Conservation (phyloP, 2,888 invertebrate genomes). For the Lithophane ornitopus region DNA sequence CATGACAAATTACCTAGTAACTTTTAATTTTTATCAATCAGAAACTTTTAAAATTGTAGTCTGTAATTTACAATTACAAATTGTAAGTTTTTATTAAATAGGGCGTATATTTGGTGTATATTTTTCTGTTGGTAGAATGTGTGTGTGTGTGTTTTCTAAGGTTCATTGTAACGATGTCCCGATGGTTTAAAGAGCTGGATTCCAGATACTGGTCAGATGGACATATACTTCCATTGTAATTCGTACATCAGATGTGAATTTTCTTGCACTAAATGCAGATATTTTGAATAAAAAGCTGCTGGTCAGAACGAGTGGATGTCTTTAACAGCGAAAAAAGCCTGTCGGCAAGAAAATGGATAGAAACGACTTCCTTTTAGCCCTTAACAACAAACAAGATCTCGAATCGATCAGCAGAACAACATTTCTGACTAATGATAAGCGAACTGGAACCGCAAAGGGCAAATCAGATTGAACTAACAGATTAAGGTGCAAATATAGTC, state of each 20-base stretch:
- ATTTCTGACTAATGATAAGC: not conserved
- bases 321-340: not conserved
- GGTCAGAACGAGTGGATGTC: not conserved
- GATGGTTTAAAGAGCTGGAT: not conserved
- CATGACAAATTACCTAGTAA: too few species aligned
- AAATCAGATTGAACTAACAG: constrained; percentile 30
- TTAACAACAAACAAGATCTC: not conserved
- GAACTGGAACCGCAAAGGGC: not conserved
- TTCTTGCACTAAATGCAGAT: not conserved
- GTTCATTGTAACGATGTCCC: not conserved
- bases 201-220: not conserved
- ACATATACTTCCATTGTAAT: not conserved
- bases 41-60: too few species aligned
- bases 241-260: not conserved
- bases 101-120: not conserved
- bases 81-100: too few species aligned
- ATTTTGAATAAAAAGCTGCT: not conserved
- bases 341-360: not conserved
- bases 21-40: too few species aligned
- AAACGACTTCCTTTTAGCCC: not conserved
- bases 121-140: constrained; percentile 8
- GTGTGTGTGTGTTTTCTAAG: not conserved
- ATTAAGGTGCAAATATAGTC: constrained; percentile 33
- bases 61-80: too few species aligned
- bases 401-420: not conserved